phyloP scores from a whole-genome alignment of 2,113 vertebrate genomes.

The Euleptes europaea region DNA sequence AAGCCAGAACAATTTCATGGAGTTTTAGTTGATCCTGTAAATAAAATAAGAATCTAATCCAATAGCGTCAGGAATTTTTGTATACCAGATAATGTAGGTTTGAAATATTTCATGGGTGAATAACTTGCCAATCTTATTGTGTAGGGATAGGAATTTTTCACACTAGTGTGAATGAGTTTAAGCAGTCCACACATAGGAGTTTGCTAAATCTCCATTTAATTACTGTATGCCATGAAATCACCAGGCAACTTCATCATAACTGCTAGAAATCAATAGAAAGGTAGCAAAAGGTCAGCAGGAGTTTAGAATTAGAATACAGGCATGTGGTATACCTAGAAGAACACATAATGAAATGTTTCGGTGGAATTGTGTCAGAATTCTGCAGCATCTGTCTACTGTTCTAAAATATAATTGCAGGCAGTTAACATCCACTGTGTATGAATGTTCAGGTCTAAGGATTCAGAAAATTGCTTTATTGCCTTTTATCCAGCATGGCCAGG shows the following conservation, averaged over 20 bases:
- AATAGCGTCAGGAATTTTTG: neutral
- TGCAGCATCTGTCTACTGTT: neutral
- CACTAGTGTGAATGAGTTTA: neutral
- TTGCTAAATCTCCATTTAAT: neutral
- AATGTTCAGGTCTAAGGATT: neutral
- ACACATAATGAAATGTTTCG: slow-evolving; percentile 11
- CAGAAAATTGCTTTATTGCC: neutral
- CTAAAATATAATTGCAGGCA: neutral
- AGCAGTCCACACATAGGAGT: neutral
- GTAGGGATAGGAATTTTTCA: neutral
- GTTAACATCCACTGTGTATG: neutral
- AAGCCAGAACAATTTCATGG: too few species aligned
- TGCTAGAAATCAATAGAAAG: neutral
- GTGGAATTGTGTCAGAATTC: neutral
- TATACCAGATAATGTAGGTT: neutral
- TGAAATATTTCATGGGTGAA: neutral
- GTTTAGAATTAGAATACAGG: neutral
- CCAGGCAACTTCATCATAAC: neutral
- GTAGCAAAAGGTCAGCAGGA: neutral
- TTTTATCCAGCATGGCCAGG: neutral
- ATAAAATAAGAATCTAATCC: too few species aligned
- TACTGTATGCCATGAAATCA: neutral
- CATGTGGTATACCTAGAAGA: neutral
- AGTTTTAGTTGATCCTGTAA: too few species aligned
- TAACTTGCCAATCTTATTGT: neutral